phyloP scores from a whole-genome alignment of 1,140 invertebrate species.

The Acromyrmex heyeri region DNA sequence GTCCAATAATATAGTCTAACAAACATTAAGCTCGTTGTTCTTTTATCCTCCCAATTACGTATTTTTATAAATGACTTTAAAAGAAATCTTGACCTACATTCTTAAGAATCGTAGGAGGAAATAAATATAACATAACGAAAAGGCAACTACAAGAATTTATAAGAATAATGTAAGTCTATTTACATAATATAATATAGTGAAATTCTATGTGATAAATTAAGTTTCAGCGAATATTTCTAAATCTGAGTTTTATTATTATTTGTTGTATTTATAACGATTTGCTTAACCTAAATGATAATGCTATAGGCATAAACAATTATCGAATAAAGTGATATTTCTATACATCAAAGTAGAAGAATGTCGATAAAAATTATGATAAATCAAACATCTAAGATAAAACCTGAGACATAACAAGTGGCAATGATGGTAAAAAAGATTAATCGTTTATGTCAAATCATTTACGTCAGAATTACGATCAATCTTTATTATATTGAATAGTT shows the following conservation, averaged over 20 bases:
- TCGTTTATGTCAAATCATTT: constrained; percentile 26
- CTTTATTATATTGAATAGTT: not conserved
- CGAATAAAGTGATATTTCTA: constrained; percentile 32
- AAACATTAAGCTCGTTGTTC: constrained; percentile 71
- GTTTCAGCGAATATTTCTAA: not conserved
- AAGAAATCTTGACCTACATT: not conserved
- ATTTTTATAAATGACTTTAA: constrained; percentile 27
- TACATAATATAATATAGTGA: not conserved
- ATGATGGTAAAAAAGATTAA: not conserved
- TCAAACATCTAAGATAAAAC: constrained; percentile 36
- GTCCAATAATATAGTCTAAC: constrained; percentile 79
- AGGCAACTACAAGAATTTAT: not conserved
- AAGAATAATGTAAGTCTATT: not conserved
- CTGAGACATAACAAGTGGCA: constrained; percentile 27
- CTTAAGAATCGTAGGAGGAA: not conserved
- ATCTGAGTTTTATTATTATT: not conserved
- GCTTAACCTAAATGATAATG: constrained; percentile 68
- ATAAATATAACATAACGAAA: not conserved
- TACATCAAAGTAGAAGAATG: not conserved
- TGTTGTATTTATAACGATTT: constrained; percentile 31
- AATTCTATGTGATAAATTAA: not conserved
- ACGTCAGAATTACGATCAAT: constrained; percentile 43
- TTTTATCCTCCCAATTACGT: not conserved
- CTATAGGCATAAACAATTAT: constrained; percentile 24
- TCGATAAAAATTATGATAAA: constrained; percentile 65